phyloP scores from a whole-genome alignment of 2,113 vertebrate genomes.

The Odontophorus gujanensis region DNA sequence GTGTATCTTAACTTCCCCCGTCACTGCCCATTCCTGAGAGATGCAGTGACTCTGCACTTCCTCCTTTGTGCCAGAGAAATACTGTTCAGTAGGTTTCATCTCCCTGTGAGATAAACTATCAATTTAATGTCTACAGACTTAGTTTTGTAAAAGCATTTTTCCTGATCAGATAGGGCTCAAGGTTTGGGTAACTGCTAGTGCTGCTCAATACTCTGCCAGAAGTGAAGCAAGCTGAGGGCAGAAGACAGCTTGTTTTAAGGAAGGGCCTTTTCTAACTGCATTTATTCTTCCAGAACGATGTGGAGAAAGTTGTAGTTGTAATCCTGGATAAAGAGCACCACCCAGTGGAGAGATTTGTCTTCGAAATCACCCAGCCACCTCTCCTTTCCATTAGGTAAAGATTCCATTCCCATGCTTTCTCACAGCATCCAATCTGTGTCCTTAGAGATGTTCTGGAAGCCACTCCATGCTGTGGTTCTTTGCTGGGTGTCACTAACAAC shows the following conservation, averaged over 20 bases:
- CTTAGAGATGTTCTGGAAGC: background rate
- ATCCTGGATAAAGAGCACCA: constrained; percentile 99
- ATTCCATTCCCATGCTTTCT: background rate
- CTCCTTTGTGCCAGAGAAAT: background rate
- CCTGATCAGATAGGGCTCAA: background rate
- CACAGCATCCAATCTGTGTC: background rate
- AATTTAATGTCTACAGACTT: background rate
- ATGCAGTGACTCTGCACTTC: background rate
- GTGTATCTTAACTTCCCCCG: background rate
- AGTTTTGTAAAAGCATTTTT: background rate
- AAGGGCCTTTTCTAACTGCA: background rate
- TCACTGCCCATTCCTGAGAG: accelerated
- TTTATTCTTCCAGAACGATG: constrained; percentile 87
- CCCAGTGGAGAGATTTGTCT: constrained; percentile 98
- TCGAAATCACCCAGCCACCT: constrained; percentile 95
- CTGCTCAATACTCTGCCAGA: background rate
- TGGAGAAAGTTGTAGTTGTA: constrained; percentile 96
- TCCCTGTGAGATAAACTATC: background rate
- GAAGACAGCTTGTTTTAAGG: background rate
- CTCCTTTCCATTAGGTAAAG: constrained; percentile 91
- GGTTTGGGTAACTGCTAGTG: background rate
- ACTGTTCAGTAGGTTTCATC: background rate
- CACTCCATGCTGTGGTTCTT: background rate
- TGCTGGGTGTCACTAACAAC: background rate
- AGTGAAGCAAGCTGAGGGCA: background rate